These are phyloP conservation scores for Trichopria drosophilae DNA, from an alignment of 2,888 invertebrate species.

Conservation along the genomic window DNA sequence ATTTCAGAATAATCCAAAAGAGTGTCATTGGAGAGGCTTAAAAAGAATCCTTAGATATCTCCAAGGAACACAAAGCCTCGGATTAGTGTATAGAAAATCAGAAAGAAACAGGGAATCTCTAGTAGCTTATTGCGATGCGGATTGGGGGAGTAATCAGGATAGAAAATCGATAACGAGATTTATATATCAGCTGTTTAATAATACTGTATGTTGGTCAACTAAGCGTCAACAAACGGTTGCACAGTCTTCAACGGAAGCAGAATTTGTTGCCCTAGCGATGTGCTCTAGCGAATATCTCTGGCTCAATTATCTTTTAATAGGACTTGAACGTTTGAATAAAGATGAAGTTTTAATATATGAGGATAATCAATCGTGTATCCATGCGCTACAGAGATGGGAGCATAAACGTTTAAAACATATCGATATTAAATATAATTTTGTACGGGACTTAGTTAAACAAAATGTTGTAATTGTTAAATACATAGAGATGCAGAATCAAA, in stretches of 20 bases:
- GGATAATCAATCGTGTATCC: constrained; percentile 38
- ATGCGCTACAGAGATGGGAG: constrained; percentile 33
- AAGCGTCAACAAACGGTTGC: constrained; percentile 45
- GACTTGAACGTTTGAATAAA: constrained; percentile 24
- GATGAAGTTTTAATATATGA: constrained; percentile 29
- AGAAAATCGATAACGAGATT: constrained; percentile 46
- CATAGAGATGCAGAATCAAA: constrained; percentile 10
- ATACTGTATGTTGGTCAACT: constrained; percentile 42
- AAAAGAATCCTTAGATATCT: constrained; percentile 32
- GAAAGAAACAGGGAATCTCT: not conserved
- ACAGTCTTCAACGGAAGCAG: constrained; percentile 45
- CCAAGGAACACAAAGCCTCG: constrained; percentile 22
- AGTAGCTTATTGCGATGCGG: constrained; percentile 9
- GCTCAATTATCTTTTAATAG: constrained; percentile 37
- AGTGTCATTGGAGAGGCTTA: constrained; percentile 20
- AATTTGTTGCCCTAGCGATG: too few relatives aligned
- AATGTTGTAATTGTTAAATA: constrained; percentile 9
- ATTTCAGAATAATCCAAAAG: constrained; percentile 15
- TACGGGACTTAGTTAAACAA: constrained; percentile 25
- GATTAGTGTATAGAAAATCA: too few relatives aligned
- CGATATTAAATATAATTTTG: constrained; percentile 32
- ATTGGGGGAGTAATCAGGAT: constrained; percentile 8
- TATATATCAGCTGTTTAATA: constrained; percentile 38
- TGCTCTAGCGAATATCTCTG: constrained; percentile 40
- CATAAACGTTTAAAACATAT: constrained; percentile 37